Evolutionary conservation across 2,797 vertebrate species (phyloP), one percentile per base, ranked within the genome.

Genomic region (Crocodylus rhombifer): DNA sequence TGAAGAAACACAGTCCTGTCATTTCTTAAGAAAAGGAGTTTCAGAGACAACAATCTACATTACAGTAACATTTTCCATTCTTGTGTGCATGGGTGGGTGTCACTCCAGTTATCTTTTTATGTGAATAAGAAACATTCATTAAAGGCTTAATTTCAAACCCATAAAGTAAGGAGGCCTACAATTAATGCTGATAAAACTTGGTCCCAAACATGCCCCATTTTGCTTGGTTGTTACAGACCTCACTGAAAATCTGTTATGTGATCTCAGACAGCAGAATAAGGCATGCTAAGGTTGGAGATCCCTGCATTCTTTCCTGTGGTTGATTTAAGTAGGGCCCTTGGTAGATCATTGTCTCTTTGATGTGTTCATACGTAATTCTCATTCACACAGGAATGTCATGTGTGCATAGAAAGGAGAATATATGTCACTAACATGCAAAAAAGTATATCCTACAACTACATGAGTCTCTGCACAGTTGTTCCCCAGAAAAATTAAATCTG

Each of bases 331-430:
- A 7, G 71, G 95, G 84, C 92, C 96, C 91, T 87, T 75, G 77
- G 93, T 51, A 95, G 87, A 84, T 94, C 84, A 23, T 93, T 94
- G 64, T 65, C 87, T 87, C 89, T 94, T 95, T 96, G 94, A 97
- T 94, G 93, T 93, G 84, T 93, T 82, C 87, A 63, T 73, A 7
- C 30, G 89, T 79, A 91, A 96, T 92, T 87, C 71, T 77, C 71
- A 63, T 91, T 88, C 90, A 88, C 0, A 0, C 80, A 77, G 78
- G 90, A 94, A 93, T 92, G 82, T 69, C 2, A 6, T 0, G 0
- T 64, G 75, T 89, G 90, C 89, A 81, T 17, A 33, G 85, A 89
- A 56, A 94, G 65, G 76, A 94, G 6, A 78, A 16, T 79, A 81
- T 61, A 64, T 62, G 89, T 57, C 77, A 26, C 60, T 65, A 2